Evolutionary conservation across 1,140 invertebrate species (phyloP).

Genomic region (Drosophila aff.): DNA sequence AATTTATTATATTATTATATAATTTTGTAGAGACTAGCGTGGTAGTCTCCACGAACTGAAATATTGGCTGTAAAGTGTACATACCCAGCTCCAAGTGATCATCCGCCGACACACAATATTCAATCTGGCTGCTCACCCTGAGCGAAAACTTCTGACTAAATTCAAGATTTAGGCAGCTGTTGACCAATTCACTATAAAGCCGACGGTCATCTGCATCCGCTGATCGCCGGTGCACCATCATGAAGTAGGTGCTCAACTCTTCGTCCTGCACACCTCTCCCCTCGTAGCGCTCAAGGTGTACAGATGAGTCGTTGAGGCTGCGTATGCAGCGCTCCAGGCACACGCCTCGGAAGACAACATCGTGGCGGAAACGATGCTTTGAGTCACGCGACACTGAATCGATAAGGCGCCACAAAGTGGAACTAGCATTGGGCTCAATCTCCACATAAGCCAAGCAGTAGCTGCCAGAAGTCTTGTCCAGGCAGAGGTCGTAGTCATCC

Average conservation of each 20-base stretch:
- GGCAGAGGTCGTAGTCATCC: constrained; percentile 86
- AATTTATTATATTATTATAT: not conserved
- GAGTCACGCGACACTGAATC: constrained; percentile 79
- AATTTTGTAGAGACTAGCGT: not conserved
- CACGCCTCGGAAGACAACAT: constrained; percentile 86
- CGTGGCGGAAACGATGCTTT: constrained; percentile 86
- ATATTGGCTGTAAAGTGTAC: not conserved
- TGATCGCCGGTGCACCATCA: constrained; percentile 50
- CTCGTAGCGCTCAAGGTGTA: constrained; percentile 34
- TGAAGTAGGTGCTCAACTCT: constrained; percentile 62
- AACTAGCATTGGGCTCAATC: constrained; percentile 75
- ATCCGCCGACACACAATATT: constrained; percentile 69
- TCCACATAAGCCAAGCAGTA: constrained; percentile 86
- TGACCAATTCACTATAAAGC: constrained; percentile 57
- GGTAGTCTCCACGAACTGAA: not conserved
- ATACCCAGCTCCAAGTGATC: constrained; percentile 50
- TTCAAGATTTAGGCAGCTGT: constrained; percentile 71
- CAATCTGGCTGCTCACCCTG: constrained; percentile 55
- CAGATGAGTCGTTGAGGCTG: constrained; percentile 11
- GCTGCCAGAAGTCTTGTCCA: constrained; percentile 48
- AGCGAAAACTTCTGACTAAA: constrained; percentile 55
- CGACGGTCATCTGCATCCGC: constrained; percentile 50
- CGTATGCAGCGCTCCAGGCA: constrained; percentile 84
- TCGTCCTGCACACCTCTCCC: constrained; percentile 35
- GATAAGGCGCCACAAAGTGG: constrained; percentile 85